Evolutionary conservation across 2,888 invertebrate genomes (phyloP), one percentile per base, ranked within the genome.

Genomic region (Merodon equestris): DNA sequence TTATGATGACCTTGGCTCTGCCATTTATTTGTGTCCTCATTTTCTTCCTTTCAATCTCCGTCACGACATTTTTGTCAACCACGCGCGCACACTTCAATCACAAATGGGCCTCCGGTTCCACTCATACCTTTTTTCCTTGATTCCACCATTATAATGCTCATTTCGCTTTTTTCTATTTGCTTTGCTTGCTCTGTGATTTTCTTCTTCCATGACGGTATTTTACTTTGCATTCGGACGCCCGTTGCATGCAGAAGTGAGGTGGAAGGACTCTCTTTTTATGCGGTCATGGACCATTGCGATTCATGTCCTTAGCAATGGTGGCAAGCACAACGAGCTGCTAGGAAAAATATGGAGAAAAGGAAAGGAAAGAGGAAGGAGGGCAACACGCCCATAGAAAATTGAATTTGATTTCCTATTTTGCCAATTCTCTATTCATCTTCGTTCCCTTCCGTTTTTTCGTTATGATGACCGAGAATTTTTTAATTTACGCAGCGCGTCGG

Each of bases 1-100:
- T 60, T 74, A 79, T 70, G 74, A 50, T 53, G 74, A 79, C 79
- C 79, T 79, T 79, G 79, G 68, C 74, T 79, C 74, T 79, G 74
- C 70, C 74, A 74, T 79, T 79, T 79, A 70, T 56, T 70, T 74
- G 64, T 60, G 67, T 74, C 60, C 64, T 54, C 79, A 58, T 68
- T 79, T 79, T 56, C 48, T 68, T 74, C 60, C 68, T 56, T 79
- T 74, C 60, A 47, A 64, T 63, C 63, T 70, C 36, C 58, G 63
- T 79, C 67, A 79, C 74, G 73, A 57, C 68, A 68, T 68, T 79
- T 74, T 79, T 74, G 58, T 68, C 73, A 47, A 77, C 57, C 67
- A 67, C 61, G 67, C 63, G 73, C 73, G 67, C 67, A 79, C 68
- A 68, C 70, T 79, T 79, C 79, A 79, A 79, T 68, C 45, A 70